These are phyloP conservation scores for Philereme transversata DNA, from an alignment of 2,888 invertebrate species.

Conservation along the genomic window DNA sequence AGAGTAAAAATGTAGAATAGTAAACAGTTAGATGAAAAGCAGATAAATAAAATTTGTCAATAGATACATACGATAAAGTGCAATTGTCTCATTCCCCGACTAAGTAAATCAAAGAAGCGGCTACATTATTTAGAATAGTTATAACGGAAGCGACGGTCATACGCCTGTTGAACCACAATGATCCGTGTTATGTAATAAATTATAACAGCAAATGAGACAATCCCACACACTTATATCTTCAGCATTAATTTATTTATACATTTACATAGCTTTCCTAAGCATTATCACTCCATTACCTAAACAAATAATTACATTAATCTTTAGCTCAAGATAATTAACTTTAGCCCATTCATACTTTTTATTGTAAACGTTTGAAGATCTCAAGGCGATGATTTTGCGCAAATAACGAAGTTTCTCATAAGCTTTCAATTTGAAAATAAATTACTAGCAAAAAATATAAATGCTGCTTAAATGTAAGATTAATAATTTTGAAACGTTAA, in stretches of 20 bases:
- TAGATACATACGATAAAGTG: slow-evolving; percentile 66
- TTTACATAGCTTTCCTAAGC: slow-evolving; percentile 75
- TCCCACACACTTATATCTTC: slow-evolving; percentile 58
- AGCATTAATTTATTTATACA: slow-evolving; percentile 78
- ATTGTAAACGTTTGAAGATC: slow-evolving; percentile 52
- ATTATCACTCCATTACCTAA: slow-evolving; percentile 67
- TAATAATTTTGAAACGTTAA: slow-evolving; percentile 20
- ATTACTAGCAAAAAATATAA: slow-evolving; percentile 25
- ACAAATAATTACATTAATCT: slow-evolving; percentile 64
- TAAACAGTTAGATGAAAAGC: slow-evolving; percentile 74
- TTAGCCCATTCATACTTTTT: slow-evolving; percentile 56
- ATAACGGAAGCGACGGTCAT: slow-evolving; percentile 13
- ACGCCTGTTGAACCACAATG: slow-evolving; percentile 6
- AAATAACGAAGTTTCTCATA: slow-evolving; percentile 12
- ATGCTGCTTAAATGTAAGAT: slow-evolving; percentile 29
- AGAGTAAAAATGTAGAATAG: slow-evolving; percentile 69
- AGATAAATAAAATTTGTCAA: slow-evolving; percentile 74
- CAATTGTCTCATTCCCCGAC: slow-evolving; percentile 62
- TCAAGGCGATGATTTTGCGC: slow-evolving; percentile 44
- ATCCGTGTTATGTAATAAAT: slow-evolving; percentile 22
- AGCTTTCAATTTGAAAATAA: slow-evolving; percentile 19
- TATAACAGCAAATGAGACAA: slow-evolving; percentile 62
- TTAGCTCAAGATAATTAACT: slow-evolving; percentile 57
- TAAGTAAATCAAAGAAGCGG: slow-evolving; percentile 35
- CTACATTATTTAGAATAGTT: slow-evolving; percentile 19